Base-by-base conservation (phyloP, 1,140 invertebrate species). In the Penaeus vannamei region DNA sequence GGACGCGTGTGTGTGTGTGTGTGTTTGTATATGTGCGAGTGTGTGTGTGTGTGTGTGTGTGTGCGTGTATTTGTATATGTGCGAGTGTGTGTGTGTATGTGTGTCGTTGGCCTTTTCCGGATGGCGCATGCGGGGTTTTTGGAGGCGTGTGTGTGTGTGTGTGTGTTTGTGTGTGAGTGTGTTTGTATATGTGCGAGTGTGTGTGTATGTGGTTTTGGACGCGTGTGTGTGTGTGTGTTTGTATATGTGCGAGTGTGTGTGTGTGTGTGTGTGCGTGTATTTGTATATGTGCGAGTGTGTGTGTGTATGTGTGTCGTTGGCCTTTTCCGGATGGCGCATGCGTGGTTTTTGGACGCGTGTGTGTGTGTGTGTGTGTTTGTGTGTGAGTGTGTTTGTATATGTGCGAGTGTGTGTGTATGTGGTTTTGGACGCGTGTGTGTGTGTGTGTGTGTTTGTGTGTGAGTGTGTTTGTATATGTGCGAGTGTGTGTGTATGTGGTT, bases 161-260 rank as follows among this genome's bases (percentile, higher is more conserved):
- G n/a, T n/a, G n/a, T 72, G 26, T 72, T n/a, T 72, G 26, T n/a
- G n/a, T 72, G 26, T 72, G 26, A 5, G 5, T 23, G 26, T 72
- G 3, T 72, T n/a, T 72, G 26, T 72, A 19, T 72, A 72, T 72
- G 26, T 72, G 26, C 2, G 26, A 1, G 26, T 72, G 26, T 72
- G 10, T 72, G 26, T 72, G 26, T 72, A 26, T 72, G 5, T 72
- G n/a, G n/a, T n/a, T n/a, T n/a, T n/a, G n/a, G n/a, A n/a, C n/a
- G n/a, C n/a, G 26, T 72, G 26, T 72, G 26, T 72, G 26, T 72
- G 26, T 72, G 26, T 23, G 26, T 72, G 26, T 72, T n/a, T 72
- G 26, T 72, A 72, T 72, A 72, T 72, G 26, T 72, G n/a, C n/a
- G n/a, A 22, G n/a, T 72, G 26, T 72, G 26, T 72, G 26, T 72